These are phyloP conservation scores for Sardina pilchardus DNA, from an alignment of 2,113 vertebrate species.

Conservation along the genomic window DNA sequence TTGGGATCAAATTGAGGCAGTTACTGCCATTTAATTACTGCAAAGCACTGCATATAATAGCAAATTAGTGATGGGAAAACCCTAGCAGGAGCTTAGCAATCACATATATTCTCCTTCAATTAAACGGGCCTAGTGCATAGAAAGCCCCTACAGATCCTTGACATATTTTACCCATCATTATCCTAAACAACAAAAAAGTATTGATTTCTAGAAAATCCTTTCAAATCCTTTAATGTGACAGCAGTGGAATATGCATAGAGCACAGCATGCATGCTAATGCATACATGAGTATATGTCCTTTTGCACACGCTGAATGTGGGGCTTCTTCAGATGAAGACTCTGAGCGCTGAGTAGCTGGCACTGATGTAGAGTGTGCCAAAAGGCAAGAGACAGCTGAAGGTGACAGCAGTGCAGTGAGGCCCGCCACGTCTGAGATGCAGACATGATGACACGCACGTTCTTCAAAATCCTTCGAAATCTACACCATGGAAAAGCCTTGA, in stretches of 20 bases:
- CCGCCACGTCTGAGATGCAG: background rate
- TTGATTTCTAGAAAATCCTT: conserved; percentile 17
- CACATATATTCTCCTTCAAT: conserved; percentile 16
- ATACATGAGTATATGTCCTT: background rate
- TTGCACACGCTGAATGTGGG: background rate
- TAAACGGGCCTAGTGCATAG: background rate
- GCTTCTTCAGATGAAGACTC: background rate
- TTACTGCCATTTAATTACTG: conserved; percentile 38
- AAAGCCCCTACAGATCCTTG: conserved; percentile 13
- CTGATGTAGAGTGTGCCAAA: background rate
- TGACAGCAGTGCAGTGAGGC: background rate
- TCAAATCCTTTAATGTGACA: conserved; percentile 8
- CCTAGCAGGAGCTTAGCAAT: background rate
- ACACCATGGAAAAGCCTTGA: conserved; percentile 1
- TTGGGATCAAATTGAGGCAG: conserved; percentile 41
- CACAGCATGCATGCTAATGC: background rate
- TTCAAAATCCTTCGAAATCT: conserved; percentile 10
- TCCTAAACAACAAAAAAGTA: conserved; percentile 14
- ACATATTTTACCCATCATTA: conserved; percentile 15
- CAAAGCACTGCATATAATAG: conserved; percentile 31
- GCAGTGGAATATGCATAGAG: background rate
- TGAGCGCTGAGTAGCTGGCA: background rate
- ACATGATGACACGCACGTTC: background rate
- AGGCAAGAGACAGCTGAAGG: background rate
- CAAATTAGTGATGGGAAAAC: conserved; percentile 2